Percentiles rank a stretch among this genome's conserved stretches.
Evolutionary conservation across 2,888 invertebrate species (phyloP).

Genomic region (Spilosoma lubricipeda): DNA sequence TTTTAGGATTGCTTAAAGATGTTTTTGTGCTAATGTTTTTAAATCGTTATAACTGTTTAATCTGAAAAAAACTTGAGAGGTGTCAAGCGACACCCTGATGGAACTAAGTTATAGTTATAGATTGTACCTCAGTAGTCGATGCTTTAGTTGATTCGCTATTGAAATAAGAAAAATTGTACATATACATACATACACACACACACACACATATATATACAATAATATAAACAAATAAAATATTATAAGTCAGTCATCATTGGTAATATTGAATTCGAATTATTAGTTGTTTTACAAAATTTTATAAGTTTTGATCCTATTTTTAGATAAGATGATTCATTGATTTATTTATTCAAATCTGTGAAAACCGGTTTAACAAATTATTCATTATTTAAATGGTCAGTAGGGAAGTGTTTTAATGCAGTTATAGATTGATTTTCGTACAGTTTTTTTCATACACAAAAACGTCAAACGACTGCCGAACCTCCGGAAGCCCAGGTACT

Average conservation of each 20-base stretch:
- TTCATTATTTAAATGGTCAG: no score
- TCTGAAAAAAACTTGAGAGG: no score
- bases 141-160: no score
- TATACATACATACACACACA: no score
- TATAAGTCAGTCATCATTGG: background rate
- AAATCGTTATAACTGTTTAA: background rate
- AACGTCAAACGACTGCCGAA: no score
- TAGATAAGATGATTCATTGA: background rate
- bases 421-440: background rate
- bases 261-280: background rate
- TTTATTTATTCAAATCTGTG: background rate
- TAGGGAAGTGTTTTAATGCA: background rate
- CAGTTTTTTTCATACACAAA: no score
- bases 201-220: no score
- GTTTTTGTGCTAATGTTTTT: background rate
- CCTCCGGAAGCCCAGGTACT: no score
- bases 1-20: background rate
- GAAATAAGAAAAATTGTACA: no score
- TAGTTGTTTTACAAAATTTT: background rate
- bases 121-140: no score
- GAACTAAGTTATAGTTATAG: no score
- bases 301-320: background rate
- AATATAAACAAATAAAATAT: background rate
- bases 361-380: background rate
- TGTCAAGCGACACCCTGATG: no score